Evolutionary conservation across 2,888 invertebrate species (phyloP).

Genomic region (Lamproptera curius): DNA sequence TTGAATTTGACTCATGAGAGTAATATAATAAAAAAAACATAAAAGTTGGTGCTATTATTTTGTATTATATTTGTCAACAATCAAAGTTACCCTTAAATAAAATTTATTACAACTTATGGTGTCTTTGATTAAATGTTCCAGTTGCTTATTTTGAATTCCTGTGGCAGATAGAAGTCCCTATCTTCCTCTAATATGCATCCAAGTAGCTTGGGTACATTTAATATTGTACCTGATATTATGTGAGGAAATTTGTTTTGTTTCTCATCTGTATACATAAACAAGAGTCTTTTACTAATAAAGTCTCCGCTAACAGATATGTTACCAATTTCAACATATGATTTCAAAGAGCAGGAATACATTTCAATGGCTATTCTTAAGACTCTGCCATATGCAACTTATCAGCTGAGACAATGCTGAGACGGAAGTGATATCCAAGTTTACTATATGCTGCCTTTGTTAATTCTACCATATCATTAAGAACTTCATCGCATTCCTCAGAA

Average conservation of each 20-base stretch:
- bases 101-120: conserved; percentile 3
- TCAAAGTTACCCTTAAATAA: conserved; percentile 3
- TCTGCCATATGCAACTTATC: conserved; percentile 81
- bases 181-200: conserved; percentile 85
- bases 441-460: conserved; percentile 79
- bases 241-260: conserved; percentile 80
- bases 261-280: conserved; percentile 81
- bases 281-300: conserved; percentile 87
- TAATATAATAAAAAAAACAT: conserved; percentile 1
- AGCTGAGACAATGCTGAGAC: conserved; percentile 80
- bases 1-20: conserved; percentile 37
- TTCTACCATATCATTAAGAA: conserved; percentile 77
- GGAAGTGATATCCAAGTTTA: conserved; percentile 82
- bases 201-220: conserved; percentile 86
- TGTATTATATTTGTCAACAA: not conserved
- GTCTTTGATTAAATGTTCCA: conserved; percentile 35
- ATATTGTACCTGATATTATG: conserved; percentile 83
- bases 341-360: conserved; percentile 83
- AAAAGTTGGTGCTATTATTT: too few relatives aligned
- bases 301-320: conserved; percentile 84
- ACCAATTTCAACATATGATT: conserved; percentile 85
- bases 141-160: conserved; percentile 45
- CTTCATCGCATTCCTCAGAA: conserved; percentile 59
- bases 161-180: conserved; percentile 50
- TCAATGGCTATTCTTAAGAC: conserved; percentile 83